Evolutionary conservation across 2,113 vertebrate species (phyloP).

Genomic region (Catharus minimus): DNA sequence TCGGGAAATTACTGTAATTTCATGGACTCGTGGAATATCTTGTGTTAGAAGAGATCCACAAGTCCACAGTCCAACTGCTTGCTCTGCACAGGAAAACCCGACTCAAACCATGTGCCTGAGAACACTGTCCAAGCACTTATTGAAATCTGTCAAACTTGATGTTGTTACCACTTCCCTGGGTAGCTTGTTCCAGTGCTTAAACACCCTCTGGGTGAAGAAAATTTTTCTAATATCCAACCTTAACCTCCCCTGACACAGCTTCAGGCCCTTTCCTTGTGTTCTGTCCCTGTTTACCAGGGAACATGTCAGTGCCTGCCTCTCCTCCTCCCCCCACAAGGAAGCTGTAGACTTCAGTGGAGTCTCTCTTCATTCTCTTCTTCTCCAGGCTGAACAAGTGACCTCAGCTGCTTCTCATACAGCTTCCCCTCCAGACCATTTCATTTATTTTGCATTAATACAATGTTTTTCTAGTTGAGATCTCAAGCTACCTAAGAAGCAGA

Average conservation of each 20-base stretch:
- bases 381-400: background rate
- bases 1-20: background rate
- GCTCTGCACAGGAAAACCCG: background rate
- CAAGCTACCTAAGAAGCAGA: background rate
- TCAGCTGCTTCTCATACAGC: fast-evolving
- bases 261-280: fast-evolving
- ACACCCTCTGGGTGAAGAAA: background rate
- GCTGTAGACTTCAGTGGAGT: background rate
- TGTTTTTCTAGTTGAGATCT: background rate
- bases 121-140: background rate
- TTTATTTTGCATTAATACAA: background rate
- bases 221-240: too few species aligned
- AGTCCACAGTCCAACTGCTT: background rate
- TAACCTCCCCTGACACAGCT: background rate
- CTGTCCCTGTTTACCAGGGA: background rate
- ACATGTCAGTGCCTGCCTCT: fast-evolving
- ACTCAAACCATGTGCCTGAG: background rate
- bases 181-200: background rate
- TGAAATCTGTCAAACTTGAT: background rate
- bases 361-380: background rate
- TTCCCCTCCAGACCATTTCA: background rate
- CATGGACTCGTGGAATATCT: background rate
- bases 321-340: background rate
- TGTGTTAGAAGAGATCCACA: background rate
- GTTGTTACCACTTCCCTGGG: background rate